These are phyloP conservation scores for Netelia inedita DNA, from an alignment of 2,888 invertebrate genomes.

Conservation along the genomic window DNA sequence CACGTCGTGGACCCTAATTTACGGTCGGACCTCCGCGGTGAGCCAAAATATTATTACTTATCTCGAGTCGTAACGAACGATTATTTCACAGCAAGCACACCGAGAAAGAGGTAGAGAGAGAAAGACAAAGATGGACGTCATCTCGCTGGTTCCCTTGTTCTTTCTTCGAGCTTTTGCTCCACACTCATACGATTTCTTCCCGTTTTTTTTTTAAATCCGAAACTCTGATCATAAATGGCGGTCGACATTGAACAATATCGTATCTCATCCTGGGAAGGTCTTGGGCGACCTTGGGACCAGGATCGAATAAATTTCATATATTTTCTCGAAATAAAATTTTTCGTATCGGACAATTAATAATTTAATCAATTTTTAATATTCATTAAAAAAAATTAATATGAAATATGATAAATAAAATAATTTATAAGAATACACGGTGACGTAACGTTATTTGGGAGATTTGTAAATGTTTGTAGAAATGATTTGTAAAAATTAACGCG, in stretches of 20 bases:
- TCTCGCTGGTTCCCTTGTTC: neutral
- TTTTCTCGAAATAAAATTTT: neutral
- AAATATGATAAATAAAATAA: too few relatives aligned
- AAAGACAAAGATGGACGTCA: neutral
- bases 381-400: too few relatives aligned
- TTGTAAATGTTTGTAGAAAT: too few relatives aligned
- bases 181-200: neutral
- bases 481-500: constrained; percentile 19
- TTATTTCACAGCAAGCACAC: constrained; percentile 68
- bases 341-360: neutral
- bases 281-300: neutral
- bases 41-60: constrained; percentile 83
- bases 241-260: neutral
- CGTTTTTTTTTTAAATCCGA: neutral
- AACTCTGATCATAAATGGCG: neutral
- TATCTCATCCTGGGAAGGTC: neutral
- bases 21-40: constrained; percentile 84
- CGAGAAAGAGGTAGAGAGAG: constrained; percentile 8
- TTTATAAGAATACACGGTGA: too few relatives aligned
- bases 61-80: constrained; percentile 74
- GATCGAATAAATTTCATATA: neutral
- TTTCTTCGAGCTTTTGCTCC: neutral
- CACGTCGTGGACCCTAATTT: constrained; percentile 83
- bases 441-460: neutral
- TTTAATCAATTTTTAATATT: neutral